Evolutionary conservation across 2,113 vertebrate genomes (phyloP).

Genomic region (Mystacornis crossleyi): DNA sequence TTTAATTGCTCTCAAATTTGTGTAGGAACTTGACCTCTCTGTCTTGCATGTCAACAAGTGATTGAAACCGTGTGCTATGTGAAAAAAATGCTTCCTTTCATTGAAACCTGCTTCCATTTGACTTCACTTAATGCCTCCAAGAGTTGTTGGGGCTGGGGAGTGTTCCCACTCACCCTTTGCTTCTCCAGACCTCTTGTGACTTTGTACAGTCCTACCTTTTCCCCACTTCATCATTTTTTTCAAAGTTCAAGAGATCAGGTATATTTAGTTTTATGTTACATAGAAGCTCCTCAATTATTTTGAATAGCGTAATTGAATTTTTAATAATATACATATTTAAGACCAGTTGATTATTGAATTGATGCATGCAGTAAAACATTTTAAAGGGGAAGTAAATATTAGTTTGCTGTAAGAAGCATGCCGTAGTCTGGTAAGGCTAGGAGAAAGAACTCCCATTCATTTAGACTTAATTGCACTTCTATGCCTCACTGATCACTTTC

Average conservation of each 20-base stretch:
- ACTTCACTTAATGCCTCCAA: background rate
- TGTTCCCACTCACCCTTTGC: background rate
- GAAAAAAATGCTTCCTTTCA: background rate
- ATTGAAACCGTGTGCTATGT: background rate
- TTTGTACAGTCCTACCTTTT: background rate
- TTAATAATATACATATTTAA: background rate
- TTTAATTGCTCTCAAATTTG: background rate
- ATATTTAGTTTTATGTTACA: background rate
- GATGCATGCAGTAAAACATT: background rate
- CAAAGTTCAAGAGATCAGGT: background rate
- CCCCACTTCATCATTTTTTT: background rate
- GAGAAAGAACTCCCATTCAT: constrained; percentile 44
- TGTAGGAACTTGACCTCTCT: background rate
- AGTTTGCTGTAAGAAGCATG: background rate
- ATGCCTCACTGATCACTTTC: constrained; percentile 41
- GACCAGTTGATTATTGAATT: background rate
- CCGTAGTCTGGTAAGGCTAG: background rate
- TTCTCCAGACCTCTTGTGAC: background rate
- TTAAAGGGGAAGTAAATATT: background rate
- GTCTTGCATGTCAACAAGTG: background rate
- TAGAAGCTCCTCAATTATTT: background rate
- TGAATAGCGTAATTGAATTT: background rate
- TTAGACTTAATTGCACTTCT: constrained; percentile 48
- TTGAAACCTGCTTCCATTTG: background rate
- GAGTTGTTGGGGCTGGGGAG: background rate